Conservation (phyloP, 2,888 invertebrate genomes). For the Tryphoninae sp. region DNA sequence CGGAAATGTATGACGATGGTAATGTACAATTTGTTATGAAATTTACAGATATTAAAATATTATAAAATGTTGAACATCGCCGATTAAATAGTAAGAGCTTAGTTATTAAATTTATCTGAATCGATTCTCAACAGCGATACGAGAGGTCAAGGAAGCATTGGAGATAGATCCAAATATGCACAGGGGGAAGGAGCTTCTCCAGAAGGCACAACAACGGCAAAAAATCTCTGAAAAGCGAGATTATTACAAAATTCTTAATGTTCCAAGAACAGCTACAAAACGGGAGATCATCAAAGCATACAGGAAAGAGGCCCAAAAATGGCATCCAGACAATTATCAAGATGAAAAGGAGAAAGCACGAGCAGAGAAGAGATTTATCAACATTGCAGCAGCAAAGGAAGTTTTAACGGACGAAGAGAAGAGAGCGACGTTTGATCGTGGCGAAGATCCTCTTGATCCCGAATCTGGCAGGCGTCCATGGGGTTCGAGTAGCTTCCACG, state of each 20-base stretch:
- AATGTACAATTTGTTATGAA: constrained; percentile 60
- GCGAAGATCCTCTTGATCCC: constrained; percentile 98
- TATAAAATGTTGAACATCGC: constrained; percentile 1
- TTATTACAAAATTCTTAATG: constrained; percentile 98
- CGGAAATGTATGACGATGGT: constrained; percentile 96
- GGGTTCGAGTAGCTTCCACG: constrained; percentile 87
- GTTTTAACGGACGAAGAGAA: constrained; percentile 96
- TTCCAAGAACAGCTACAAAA: constrained; percentile 94
- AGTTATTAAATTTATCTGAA: not conserved
- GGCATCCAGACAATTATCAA: constrained; percentile 98
- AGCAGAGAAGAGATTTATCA: constrained; percentile 98
- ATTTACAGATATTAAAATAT: constrained; percentile 4
- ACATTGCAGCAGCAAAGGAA: constrained; percentile 99
- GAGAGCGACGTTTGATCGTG: constrained; percentile 95
- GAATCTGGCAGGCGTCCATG: constrained; percentile 87
- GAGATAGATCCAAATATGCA: constrained; percentile 90
- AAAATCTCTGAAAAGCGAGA: constrained; percentile 96
- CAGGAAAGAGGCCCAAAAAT: constrained; percentile 97
- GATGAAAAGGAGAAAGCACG: constrained; percentile 93
- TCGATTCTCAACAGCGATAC: constrained; percentile 86
- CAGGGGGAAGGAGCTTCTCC: constrained; percentile 94
- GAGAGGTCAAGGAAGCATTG: constrained; percentile 92
- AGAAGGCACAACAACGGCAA: constrained; percentile 94
- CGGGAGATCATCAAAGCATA: constrained; percentile 98
- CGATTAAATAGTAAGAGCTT: not conserved